Base-by-base conservation (phyloP, 2,888 invertebrate genomes). In the Parnassius orleans region DNA sequence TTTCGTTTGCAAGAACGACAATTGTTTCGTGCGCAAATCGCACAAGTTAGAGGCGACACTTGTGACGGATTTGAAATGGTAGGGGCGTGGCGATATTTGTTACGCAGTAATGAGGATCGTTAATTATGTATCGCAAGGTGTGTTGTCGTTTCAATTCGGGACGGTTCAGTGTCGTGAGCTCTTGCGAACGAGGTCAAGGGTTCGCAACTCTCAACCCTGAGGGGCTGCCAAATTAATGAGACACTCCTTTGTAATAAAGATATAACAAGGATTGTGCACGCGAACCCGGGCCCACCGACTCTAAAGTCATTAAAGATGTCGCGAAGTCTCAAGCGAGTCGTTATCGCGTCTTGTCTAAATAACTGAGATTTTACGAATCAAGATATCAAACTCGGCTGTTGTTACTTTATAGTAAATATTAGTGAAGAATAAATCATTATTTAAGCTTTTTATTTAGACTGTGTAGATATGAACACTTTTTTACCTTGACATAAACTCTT, bases 211-310 rank as follows among this genome's bases (percentile, higher is more conserved):
- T 84, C 87, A 87, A 87, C 86, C 89, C 87, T 86, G 84, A 91
- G 91, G 89, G 90, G 88, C 80, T 89, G 84, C 90, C 91, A 92
- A 92, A 92, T 92, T 92, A 92, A 92, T 92, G 92, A 92, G 92
- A 86, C 85, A 90, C 90, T 91, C 89, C 90, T 92, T 92, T 92
- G 92, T 92, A 90, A 92, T 92, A 92, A 92, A 92, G 90, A 92
- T 90, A 91, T 90, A 91, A 92, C 91, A 92, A 92, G 92, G 89
- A 88, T 83, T 87, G 90, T 87, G 91, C 92, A 92, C 90, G 90
- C 89, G 87, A 89, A 83, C 84, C 82, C 78, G 78, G 81, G 79
- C 81, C 84, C 79, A 78, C 81, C 80, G 83, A 82, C 82, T 83
- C 81, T 81, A 85, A 84, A 84, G 86, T 90, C 90, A 89, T 92